These are phyloP conservation scores for Incurvaria masculella DNA, from an alignment of 2,888 invertebrate species.

Conservation along the genomic window DNA sequence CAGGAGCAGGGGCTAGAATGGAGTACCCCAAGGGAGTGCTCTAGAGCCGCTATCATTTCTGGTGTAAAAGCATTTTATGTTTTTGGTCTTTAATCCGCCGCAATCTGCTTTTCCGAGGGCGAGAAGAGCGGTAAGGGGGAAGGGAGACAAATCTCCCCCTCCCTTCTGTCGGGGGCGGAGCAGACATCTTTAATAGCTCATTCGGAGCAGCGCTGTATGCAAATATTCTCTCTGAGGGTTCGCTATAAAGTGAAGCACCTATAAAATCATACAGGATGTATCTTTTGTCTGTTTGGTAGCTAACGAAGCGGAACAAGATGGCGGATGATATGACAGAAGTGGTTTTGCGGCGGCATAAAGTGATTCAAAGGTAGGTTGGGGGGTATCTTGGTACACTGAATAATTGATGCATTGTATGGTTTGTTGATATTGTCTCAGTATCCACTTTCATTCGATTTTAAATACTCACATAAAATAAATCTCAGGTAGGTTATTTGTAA, in stretches of 20 bases:
- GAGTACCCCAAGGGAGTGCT: conserved; percentile 28
- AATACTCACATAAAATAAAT: too few relatives aligned
- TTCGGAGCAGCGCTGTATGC: conserved; percentile 46
- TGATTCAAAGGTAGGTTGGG: not conserved
- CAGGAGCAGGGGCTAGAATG: conserved; percentile 36
- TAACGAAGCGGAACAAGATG: conserved; percentile 52
- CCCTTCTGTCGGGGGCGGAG: conserved; percentile 30
- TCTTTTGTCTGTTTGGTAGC: conserved; percentile 48
- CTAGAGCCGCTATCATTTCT: conserved; percentile 21
- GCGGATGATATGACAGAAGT: conserved; percentile 45
- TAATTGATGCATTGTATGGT: not conserved
- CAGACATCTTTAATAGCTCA: conserved; percentile 56
- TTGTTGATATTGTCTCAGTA: not conserved
- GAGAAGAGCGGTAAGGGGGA: conserved; percentile 7
- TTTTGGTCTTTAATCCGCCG: conserved; percentile 55
- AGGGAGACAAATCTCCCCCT: too few relatives aligned
- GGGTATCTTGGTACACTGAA: not conserved
- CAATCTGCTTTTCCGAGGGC: conserved; percentile 40
- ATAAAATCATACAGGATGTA: conserved; percentile 50
- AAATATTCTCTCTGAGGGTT: conserved; percentile 45
- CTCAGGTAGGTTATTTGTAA: too few relatives aligned
- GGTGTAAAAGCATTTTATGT: conserved; percentile 26
- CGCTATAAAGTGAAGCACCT: not conserved
- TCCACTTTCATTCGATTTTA: too few relatives aligned
- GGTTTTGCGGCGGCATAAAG: conserved; percentile 25